Conservation (phyloP, 1,140 invertebrate species). For the Solenopsis fugax region DNA sequence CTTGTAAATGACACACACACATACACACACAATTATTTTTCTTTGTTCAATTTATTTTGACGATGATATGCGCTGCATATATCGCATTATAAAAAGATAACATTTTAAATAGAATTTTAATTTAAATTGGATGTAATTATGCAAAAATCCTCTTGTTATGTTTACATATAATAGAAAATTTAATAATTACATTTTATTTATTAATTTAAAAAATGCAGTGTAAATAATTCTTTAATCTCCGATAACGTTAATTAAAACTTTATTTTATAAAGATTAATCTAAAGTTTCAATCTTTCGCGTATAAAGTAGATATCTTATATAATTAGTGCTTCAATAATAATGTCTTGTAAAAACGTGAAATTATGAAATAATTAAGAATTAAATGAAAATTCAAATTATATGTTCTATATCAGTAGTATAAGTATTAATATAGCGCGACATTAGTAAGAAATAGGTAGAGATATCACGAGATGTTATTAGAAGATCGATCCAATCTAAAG, state of each 20-base stretch:
- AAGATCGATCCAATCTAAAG: neutral
- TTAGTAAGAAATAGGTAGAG: neutral
- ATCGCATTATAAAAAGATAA: neutral
- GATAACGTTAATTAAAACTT: neutral
- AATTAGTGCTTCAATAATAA: neutral
- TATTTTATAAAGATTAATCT: constrained; percentile 5
- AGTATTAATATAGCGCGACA: neutral
- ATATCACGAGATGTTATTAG: neutral
- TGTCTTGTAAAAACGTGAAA: neutral
- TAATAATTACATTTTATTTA: constrained; percentile 22
- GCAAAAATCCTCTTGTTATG: neutral
- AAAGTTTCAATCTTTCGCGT: neutral
- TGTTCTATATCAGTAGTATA: neutral
- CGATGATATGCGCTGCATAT: neutral
- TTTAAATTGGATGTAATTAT: constrained; percentile 17
- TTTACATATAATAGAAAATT: neutral
- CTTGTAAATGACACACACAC: neutral
- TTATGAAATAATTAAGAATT: neutral
- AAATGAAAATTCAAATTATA: neutral
- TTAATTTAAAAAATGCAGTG: neutral
- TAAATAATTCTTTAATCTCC: neutral
- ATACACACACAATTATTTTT: neutral
- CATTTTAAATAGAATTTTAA: neutral
- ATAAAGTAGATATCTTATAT: neutral
- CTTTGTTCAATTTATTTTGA: neutral